Percentiles rank a stretch among this genome's conserved stretches.
These are phyloP conservation scores for Fulica atra DNA, from an alignment of 2,113 vertebrate species.

Conservation along the genomic window DNA sequence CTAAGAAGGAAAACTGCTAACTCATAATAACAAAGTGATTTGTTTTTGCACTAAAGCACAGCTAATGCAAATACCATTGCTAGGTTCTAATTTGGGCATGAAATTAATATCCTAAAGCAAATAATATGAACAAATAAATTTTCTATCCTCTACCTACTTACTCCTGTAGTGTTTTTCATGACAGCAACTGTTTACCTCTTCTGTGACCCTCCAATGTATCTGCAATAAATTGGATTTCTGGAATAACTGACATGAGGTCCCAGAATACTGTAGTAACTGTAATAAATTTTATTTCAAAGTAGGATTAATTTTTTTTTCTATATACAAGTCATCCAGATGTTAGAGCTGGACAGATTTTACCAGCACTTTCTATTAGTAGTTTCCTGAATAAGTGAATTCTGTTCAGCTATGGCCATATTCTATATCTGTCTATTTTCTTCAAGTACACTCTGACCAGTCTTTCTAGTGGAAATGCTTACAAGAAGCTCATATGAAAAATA, in stretches of 20 bases:
- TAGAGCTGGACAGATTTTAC: background rate
- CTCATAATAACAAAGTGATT: constrained; percentile 56
- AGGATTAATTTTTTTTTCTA: background rate
- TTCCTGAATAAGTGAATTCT: background rate
- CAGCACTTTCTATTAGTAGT: background rate
- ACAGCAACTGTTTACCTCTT: constrained; percentile 14
- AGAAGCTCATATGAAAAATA: background rate
- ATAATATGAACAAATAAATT: background rate
- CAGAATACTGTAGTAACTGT: background rate
- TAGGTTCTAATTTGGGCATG: constrained; percentile 32
- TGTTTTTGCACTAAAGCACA: background rate
- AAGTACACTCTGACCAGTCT: background rate
- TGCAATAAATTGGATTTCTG: constrained; percentile 51
- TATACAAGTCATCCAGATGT: background rate
- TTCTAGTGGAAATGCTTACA: background rate
- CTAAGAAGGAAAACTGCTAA: constrained; percentile 56
- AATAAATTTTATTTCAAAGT: constrained; percentile 28
- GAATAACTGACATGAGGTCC: background rate
- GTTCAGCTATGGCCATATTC: background rate
- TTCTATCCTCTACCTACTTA: background rate
- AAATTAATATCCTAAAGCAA: constrained; percentile 47
- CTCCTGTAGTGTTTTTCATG: background rate
- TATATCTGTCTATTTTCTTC: background rate
- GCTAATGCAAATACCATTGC: constrained; percentile 30
- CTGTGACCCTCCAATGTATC: background rate